Percentiles rank a stretch among this genome's conserved stretches.
phyloP scores from a whole-genome alignment of 2,113 vertebrate genomes.

The Emydocephalus ijimae region DNA sequence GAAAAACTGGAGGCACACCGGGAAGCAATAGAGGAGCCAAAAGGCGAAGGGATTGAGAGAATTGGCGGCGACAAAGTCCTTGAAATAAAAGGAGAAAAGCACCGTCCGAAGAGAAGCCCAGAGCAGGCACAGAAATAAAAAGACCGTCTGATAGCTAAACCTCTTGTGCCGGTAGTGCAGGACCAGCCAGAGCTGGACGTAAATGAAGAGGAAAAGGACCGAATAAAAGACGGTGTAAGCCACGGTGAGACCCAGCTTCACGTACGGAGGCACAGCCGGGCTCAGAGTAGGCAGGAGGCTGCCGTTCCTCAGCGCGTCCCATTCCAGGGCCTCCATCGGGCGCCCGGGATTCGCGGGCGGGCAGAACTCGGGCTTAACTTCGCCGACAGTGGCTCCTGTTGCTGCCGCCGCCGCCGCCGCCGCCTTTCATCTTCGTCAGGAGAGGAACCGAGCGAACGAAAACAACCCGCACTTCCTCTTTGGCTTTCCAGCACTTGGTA shows the following conservation, averaged over 20 bases:
- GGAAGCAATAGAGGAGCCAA: constrained; percentile 97
- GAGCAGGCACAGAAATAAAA: constrained; percentile 94
- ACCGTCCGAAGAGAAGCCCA: constrained; percentile 93
- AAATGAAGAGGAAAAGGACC: constrained; percentile 90
- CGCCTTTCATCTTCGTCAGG: constrained; percentile 65
- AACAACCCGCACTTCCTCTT: constrained; percentile 83
- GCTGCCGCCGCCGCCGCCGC: constrained; percentile 42
- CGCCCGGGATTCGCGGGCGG: constrained; percentile 50
- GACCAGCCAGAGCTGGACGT: constrained; percentile 92
- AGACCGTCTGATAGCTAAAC: constrained; percentile 94
- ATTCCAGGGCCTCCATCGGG: constrained; percentile 67
- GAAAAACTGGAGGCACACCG: constrained; percentile 98
- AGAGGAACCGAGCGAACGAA: constrained; percentile 67
- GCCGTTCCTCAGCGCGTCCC: constrained; percentile 73
- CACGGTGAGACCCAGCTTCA: constrained; percentile 88
- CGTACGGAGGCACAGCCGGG: constrained; percentile 85
- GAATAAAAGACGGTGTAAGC: constrained; percentile 93
- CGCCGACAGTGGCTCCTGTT: constrained; percentile 39
- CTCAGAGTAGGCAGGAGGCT: constrained; percentile 83
- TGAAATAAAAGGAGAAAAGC: constrained; percentile 98
- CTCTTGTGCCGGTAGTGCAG: constrained; percentile 93
- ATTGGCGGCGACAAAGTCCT: constrained; percentile 89
- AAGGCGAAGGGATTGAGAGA: constrained; percentile 86
- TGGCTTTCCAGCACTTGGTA: constrained; percentile 62
- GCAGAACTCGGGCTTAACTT: constrained; percentile 58